Evolutionary conservation across 2,797 vertebrate species (phyloP), one percentile per base, ranked within the genome.

Genomic region (Centropyge bicolor): DNA sequence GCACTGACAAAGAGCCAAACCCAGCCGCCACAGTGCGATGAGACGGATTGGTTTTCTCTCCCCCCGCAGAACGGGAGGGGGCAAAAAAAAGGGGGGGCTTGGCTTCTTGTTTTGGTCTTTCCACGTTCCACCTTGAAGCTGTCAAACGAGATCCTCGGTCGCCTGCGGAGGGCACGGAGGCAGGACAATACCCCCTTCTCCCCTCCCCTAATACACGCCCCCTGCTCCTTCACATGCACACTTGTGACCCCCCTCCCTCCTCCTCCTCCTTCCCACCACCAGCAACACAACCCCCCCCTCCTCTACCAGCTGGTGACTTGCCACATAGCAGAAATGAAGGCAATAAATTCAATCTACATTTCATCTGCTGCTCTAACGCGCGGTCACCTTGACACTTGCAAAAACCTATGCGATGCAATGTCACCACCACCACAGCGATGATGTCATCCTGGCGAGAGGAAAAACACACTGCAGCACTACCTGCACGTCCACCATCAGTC

Each of bases 1-100:
- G 94, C 82, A 90, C 96, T 95, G 96, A 98, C 96, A 97, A 96
- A 96, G 95, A 96, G 95, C 95, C 96, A 94, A 95, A 95, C 94
- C 77, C 93, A 96, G 93, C 94, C 96, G 93, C 95, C 96, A 95
- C 93, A 90, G 94, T 94, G 96, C 93, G 95, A 94, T 78, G 95
- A 96, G 81, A 94, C 94, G 90, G 92, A 94, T 91, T 91, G 94
- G 63, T 56, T 90, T 84, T 61, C 79, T 83, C 70, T 71, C 52
- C 57, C 82, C 76, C 38, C 24, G 52, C 45, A 69, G 69, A 84
- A 86, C 68, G 51, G 80, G 80, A 63, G 85, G 83, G 82, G 84
- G 61, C 20, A 5, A 60, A 64, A 56, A 70, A 60, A 63, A 49
- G 74, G 62, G 45, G 78, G 69, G 48, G 48, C 57, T 89, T 70